Conservation (phyloP, 1,140 invertebrate species). For the Homalodisca vitripennis region DNA sequence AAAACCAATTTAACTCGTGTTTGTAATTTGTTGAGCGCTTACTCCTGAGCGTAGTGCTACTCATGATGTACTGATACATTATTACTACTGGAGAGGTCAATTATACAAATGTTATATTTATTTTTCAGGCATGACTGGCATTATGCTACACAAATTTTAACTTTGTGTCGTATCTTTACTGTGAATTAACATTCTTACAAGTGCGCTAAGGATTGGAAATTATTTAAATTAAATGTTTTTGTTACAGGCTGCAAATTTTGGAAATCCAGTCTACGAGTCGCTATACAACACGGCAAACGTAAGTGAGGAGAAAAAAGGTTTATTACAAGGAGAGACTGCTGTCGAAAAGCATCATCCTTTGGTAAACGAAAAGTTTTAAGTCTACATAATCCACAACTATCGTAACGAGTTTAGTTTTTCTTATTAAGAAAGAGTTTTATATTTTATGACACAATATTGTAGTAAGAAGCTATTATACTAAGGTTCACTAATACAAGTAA, state of each 20-base stretch:
- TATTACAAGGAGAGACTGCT: slow-evolving; percentile 45
- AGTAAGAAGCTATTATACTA: background rate
- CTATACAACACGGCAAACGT: slow-evolving; percentile 61
- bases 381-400: background rate
- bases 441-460: slow-evolving; percentile 16
- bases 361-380: slow-evolving; percentile 13
- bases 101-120: too few relatives aligned
- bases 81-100: too few relatives aligned
- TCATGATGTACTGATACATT: too few relatives aligned
- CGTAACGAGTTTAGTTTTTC: slow-evolving; percentile 15
- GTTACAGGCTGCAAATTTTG: slow-evolving; percentile 64
- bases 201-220: too few relatives aligned
- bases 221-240: too few relatives aligned
- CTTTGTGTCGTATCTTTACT: too few relatives aligned
- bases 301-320: slow-evolving; percentile 57
- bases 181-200: too few relatives aligned
- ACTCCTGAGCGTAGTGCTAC: too few relatives aligned
- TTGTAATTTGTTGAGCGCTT: too few relatives aligned
- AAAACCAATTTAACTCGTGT: too few relatives aligned
- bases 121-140: too few relatives aligned
- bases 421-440: slow-evolving; percentile 1
- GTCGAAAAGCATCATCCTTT: slow-evolving; percentile 20
- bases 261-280: slow-evolving; percentile 81
- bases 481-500: background rate
- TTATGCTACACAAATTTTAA: too few relatives aligned